Evolutionary conservation across 2,888 invertebrate genomes (phyloP), one percentile per base, ranked within the genome.

Genomic region (Rotaria sp.): DNA sequence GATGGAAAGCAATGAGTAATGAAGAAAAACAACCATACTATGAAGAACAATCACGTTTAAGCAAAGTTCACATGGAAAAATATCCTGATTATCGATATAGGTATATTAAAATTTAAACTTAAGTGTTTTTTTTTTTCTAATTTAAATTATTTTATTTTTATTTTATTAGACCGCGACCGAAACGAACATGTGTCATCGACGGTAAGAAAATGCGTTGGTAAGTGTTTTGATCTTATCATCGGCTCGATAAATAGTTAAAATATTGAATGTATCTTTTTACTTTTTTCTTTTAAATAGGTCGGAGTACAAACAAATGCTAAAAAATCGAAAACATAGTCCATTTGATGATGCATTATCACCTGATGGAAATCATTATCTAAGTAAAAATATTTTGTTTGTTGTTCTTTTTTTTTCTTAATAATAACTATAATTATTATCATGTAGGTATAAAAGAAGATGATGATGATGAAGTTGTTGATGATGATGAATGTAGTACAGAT

Each of bases 1-100:
- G 96, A 89, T 99, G 99, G 99, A 99, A 99, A 92, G 94, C 95
- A 21, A 99, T 99, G 99, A 95, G 96, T 1, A 98, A 97, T 90
- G 94, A 96, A 5, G 98, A 99, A 91, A 99, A 99, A 91, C 98
- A 98, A 90, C 98, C 98, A 0, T 99, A 96, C 91, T 99, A 99
- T 91, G 99, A 99, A 91, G 99, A 99, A 90, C 99, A 99, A 90
- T 97, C 97, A 21, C 94, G 99, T 87, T 92, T 96, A 84, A 97
- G 97, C 41, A 99, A 99, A 90, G 92, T 95, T 80, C 99, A 99
- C 91, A 99, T 99, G 99, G 98, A 99, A 91, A 97, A 97, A 90
- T 98, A 99, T 90, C 99, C 99, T 1, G 99, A 99, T 92, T 97
- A 97, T 91, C 91, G 98, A 91, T 93, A 92, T 88, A 90, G 91